Base-by-base conservation (phyloP, 2,113 vertebrate species). In the Tonatia bakeri region DNA sequence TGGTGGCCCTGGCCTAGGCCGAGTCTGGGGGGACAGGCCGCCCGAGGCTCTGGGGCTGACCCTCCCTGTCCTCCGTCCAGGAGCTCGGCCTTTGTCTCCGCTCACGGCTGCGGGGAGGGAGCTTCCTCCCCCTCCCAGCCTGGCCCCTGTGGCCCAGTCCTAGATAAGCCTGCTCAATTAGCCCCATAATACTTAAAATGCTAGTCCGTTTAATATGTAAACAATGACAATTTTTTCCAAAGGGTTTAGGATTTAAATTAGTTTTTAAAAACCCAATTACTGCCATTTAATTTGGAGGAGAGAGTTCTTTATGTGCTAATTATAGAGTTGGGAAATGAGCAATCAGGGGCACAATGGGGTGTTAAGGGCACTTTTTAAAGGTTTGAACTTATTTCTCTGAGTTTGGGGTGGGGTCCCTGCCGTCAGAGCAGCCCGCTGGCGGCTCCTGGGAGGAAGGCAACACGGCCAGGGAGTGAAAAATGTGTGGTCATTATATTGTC, bases 181-280 rank as follows among this genome's bases (percentile, higher is more conserved):
- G 94, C 89, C 96, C 94, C 82, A 7, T 93, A 94, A 96, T 80
- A 93, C 96, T 94, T 93, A 97, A 96, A 97, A 92, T 95, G 96
- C 79, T 91, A 64, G 96, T 81, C 94, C 75, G 33, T 87, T 91
- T 96, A 96, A 96, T 96, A 93, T 90, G 95, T 97, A 97, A 97
- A 97, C 97, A 97, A 98, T 96, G 97, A 95, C 97, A 97, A 97
- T 95, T 97, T 97, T 97, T 81, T 9, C 47, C 80, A 97, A 95
- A 97, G 93, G 70, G 89, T 97, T 96, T 96, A 96, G 96, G 96
- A 91, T 97, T 97, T 97, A 98, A 98, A 97, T 97, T 92, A 97
- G 97, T 97, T 98, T 97, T 97, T 90, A 94, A 95, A 97, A 97
- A 95, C 88, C 97, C 96, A 98, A 98, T 98, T 97, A 98, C 97